A percentile compares a stretch with the other conserved stretches of the same genome.
phyloP scores from a whole-genome alignment of 2,888 invertebrate genomes.

The Halictus quadricinctus region DNA sequence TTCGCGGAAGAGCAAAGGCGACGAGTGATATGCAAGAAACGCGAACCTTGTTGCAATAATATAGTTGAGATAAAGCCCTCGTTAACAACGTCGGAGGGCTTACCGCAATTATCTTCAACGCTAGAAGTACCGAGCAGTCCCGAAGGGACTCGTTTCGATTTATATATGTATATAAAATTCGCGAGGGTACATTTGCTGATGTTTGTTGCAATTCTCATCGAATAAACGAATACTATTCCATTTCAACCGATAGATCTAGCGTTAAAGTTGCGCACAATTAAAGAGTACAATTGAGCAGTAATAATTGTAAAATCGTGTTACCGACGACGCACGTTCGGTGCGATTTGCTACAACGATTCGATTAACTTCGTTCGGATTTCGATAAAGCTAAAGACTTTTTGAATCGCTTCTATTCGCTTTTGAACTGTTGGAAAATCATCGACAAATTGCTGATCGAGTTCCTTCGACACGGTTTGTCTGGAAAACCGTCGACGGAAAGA shows the following conservation, averaged over 20 bases:
- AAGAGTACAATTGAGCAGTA: conserved; percentile 46
- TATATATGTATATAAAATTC: background rate
- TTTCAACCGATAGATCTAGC: background rate
- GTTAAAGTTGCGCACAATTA: conserved; percentile 21
- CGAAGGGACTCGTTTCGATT: background rate
- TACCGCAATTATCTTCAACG: background rate
- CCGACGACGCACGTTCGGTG: conserved; percentile 1
- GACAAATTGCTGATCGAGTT: background rate
- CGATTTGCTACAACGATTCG: background rate
- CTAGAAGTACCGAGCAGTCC: background rate
- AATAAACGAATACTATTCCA: background rate
- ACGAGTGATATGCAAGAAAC: conserved; percentile 48
- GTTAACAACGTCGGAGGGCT: background rate
- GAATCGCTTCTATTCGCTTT: background rate
- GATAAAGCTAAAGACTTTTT: background rate
- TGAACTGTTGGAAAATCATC: background rate
- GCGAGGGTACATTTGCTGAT: background rate
- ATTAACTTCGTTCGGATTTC: background rate
- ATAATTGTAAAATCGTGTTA: conserved; percentile 16
- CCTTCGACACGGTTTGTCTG: background rate
- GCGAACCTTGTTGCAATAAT: conserved; percentile 25
- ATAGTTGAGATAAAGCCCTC: conserved; percentile 25
- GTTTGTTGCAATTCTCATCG: background rate
- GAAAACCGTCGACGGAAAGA: background rate
- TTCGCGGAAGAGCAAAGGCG: conserved; percentile 4